These are phyloP conservation scores for Eustalomyia histrio DNA, from an alignment of 2,888 invertebrate genomes.

Conservation along the genomic window DNA sequence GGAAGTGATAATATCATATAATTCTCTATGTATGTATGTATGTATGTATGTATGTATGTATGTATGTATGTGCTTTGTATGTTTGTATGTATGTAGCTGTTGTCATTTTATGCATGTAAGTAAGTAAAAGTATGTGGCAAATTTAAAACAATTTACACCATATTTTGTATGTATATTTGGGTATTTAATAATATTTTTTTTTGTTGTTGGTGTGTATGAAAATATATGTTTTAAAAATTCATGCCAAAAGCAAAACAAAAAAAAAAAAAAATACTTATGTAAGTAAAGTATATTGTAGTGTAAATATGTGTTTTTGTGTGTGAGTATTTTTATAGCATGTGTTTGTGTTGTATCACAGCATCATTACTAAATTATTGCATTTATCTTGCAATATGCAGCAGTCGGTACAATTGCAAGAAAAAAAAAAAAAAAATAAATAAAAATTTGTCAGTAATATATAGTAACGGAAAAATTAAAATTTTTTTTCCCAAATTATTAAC, in stretches of 20 bases:
- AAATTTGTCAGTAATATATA: no score
- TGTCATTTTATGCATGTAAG: conserved; percentile 35
- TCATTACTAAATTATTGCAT: conserved; percentile 63
- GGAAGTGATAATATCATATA: conserved; percentile 40
- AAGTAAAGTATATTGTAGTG: not conserved
- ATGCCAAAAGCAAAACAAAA: not conserved
- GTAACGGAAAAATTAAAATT: no score
- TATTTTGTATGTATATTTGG: conserved; percentile 51
- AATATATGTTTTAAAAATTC: conserved; percentile 20
- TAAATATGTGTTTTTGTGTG: conserved; percentile 1
- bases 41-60: conserved; percentile 43
- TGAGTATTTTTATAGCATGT: conserved; percentile 18
- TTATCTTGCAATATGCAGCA: conserved; percentile 64
- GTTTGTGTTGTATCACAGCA: conserved; percentile 44
- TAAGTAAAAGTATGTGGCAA: conserved; percentile 64
- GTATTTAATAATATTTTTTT: conserved; percentile 27
- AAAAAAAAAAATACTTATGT: not conserved
- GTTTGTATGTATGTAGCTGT: conserved; percentile 46
- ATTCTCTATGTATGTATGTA: conserved; percentile 54
- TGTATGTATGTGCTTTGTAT: no score
- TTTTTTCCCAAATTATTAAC: no score
- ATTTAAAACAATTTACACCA: conserved; percentile 68
- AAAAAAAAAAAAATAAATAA: no score
- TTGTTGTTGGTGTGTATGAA: conserved; percentile 35
- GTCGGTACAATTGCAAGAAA: not conserved